Conservation (phyloP, 2,797 vertebrate species). For the Ambastaia sidthimunki region DNA sequence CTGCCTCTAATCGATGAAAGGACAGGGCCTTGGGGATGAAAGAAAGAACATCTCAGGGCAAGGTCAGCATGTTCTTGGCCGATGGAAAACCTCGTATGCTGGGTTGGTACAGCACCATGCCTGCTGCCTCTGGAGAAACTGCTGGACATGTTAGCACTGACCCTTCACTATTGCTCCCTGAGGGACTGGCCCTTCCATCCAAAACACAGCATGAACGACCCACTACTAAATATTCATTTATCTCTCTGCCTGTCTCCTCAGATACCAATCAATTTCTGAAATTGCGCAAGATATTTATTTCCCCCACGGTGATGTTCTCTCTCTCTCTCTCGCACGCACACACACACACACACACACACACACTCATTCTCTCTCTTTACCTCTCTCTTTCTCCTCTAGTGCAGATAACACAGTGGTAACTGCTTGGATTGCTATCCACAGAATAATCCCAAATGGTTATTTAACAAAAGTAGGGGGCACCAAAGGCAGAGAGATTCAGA, state of each 20-base stretch:
- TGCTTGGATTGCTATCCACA: constrained; percentile 41
- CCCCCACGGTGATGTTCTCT: background rate
- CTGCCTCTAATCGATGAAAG: constrained; percentile 71
- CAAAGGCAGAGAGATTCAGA: constrained; percentile 45
- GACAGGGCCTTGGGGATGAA: constrained; percentile 59
- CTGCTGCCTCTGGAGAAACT: constrained; percentile 35
- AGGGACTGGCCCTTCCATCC: constrained; percentile 61
- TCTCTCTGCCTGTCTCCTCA: constrained; percentile 69
- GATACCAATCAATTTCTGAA: constrained; percentile 78
- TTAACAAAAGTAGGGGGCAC: constrained; percentile 37
- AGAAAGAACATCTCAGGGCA: constrained; percentile 70
- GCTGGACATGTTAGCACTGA: constrained; percentile 36
- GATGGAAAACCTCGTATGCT: constrained; percentile 18
- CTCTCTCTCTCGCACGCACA: background rate
- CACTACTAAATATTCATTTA: constrained; percentile 74
- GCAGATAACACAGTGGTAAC: constrained; percentile 30
- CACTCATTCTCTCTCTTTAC: background rate
- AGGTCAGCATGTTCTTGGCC: constrained; percentile 63
- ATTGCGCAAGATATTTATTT: constrained; percentile 68
- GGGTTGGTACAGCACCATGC: constrained; percentile 8
- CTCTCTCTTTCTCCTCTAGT: constrained; percentile 35
- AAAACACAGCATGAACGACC: constrained; percentile 62
- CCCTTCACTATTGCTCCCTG: constrained; percentile 50
- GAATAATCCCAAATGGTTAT: constrained; percentile 46
- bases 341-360: no score